Conservation (phyloP, 2,888 invertebrate genomes). For the Drosophila picticornis region DNA sequence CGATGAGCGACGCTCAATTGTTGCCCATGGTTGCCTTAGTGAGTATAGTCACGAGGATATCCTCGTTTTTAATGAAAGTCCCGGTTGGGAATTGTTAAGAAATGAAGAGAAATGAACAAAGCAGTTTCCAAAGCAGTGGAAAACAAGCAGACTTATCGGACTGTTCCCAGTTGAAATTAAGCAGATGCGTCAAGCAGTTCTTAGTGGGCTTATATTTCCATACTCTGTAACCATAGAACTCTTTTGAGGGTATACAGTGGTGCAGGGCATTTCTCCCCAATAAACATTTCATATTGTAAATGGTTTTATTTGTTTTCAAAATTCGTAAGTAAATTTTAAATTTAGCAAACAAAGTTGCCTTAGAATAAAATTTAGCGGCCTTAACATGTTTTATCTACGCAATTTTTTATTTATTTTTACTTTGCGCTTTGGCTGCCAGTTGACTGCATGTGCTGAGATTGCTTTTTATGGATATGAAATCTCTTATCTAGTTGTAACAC, state of each 20-base stretch:
- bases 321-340: background rate
- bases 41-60: conserved; percentile 71
- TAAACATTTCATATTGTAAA: background rate
- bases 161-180: background rate
- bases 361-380: background rate
- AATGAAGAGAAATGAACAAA: background rate
- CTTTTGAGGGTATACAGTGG: background rate
- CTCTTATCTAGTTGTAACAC: background rate
- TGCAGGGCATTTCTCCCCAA: background rate
- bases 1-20: conserved; percentile 66
- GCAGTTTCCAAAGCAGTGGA: background rate
- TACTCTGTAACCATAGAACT: background rate
- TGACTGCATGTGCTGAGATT: conserved; percentile 36
- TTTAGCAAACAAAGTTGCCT: conserved; percentile 6
- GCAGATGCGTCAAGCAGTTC: background rate
- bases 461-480: conserved; percentile 14
- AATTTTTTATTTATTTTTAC: conserved; percentile 38
- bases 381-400: conserved; percentile 38
- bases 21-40: conserved; percentile 76
- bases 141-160: background rate
- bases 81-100: background rate
- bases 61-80: background rate
- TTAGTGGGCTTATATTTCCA: background rate
- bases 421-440: conserved; percentile 43
- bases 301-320: background rate